phyloP scores from a whole-genome alignment of 2,888 invertebrate genomes.

The Noctua fimbriata region DNA sequence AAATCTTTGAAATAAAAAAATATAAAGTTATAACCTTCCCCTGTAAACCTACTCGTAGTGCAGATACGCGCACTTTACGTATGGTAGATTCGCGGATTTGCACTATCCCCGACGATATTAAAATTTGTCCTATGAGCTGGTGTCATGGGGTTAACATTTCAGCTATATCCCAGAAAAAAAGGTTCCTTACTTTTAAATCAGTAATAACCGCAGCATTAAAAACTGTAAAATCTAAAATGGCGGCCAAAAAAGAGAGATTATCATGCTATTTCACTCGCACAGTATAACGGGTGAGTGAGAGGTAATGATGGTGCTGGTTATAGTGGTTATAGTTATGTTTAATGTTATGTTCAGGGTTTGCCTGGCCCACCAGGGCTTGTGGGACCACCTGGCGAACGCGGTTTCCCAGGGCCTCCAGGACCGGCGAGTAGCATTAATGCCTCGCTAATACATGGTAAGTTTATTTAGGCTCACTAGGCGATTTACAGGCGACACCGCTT shows the following conservation, averaged over 20 bases:
- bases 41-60: too few relatives aligned
- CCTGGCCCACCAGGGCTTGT: constrained; percentile 87
- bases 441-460: constrained; percentile 78
- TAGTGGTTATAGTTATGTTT: background rate
- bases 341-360: constrained; percentile 67
- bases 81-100: too few relatives aligned
- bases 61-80: too few relatives aligned
- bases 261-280: background rate
- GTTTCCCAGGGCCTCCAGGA: constrained; percentile 80
- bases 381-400: constrained; percentile 83
- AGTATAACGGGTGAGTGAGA: background rate
- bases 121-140: background rate
- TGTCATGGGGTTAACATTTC: background rate
- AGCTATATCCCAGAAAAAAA: background rate
- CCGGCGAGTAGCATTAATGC: constrained; percentile 77
- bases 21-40: too few relatives aligned
- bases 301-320: background rate
- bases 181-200: background rate
- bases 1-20: too few relatives aligned
- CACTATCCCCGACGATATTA: too few relatives aligned
- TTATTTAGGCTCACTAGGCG: background rate
- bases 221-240: background rate
- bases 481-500: too few relatives aligned
- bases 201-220: background rate
- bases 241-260: background rate